Evolutionary conservation across 2,888 invertebrate species (phyloP).

Genomic region (Tetragonula carbonaria): DNA sequence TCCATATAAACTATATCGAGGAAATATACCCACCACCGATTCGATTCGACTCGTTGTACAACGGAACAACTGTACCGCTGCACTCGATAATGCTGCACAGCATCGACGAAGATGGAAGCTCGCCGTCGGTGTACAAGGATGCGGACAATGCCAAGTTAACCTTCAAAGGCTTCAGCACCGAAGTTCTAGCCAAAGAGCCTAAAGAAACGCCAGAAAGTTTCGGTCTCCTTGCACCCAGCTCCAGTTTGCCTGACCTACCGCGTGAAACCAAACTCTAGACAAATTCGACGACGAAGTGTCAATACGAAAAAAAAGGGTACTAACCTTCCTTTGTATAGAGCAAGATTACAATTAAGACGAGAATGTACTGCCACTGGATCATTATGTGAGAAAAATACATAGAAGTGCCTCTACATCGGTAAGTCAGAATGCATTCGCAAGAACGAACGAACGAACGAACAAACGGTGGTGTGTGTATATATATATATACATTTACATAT

Average conservation of each 20-base stretch:
- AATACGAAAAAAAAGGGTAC: conserved; percentile 5
- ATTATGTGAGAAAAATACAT: conserved; percentile 40
- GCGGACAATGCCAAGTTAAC: conserved; percentile 82
- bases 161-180: conserved; percentile 85
- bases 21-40: conserved; percentile 75
- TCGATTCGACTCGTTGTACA: conserved; percentile 47
- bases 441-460: conserved; percentile 13
- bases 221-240: conserved; percentile 78
- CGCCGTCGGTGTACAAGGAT: conserved; percentile 66
- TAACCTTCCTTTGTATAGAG: conserved; percentile 24
- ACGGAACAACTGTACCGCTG: conserved; percentile 38
- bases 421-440: conserved; percentile 37
- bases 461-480: conserved; percentile 16
- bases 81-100: conserved; percentile 65
- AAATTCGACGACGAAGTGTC: conserved; percentile 10
- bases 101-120: conserved; percentile 74
- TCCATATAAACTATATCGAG: conserved; percentile 89
- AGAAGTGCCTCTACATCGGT: conserved; percentile 62
- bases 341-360: conserved; percentile 31
- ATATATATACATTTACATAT: no score
- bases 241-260: conserved; percentile 81
- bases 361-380: conserved; percentile 50
- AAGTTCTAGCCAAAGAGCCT: conserved; percentile 83
- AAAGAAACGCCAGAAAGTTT: conserved; percentile 72
- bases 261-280: conserved; percentile 77